A percentile compares a stretch with the other conserved stretches of the same genome.
These are phyloP conservation scores for Spea multiplicata DNA, from an alignment of 2,113 vertebrate species.

Conservation along the genomic window DNA sequence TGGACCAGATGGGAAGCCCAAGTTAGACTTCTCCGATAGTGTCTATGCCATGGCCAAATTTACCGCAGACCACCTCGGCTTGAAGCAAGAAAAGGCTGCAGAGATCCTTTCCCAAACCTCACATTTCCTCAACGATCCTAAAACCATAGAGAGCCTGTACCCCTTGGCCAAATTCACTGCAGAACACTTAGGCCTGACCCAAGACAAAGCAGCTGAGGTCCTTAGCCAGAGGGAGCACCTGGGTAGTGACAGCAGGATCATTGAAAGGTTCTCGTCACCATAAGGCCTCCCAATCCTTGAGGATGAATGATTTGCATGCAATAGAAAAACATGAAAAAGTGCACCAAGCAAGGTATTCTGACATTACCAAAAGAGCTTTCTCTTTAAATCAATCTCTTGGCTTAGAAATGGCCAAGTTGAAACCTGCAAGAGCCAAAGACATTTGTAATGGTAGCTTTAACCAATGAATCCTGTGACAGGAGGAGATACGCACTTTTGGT, in stretches of 20 bases:
- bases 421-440: constrained; percentile 14
- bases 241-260: constrained; percentile 76
- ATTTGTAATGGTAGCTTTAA: constrained; percentile 8
- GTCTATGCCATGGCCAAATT: constrained; percentile 93
- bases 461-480: constrained; percentile 9
- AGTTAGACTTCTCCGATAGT: constrained; percentile 88
- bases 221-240: constrained; percentile 76
- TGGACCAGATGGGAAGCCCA: constrained; percentile 74
- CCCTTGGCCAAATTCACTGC: constrained; percentile 90
- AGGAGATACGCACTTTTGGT: constrained; percentile 8
- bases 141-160: constrained; percentile 90
- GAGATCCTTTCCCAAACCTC: constrained; percentile 89
- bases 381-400: neutral
- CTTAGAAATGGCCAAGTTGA: neutral
- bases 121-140: constrained; percentile 87
- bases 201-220: constrained; percentile 87
- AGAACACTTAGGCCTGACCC: constrained; percentile 85
- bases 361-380: neutral
- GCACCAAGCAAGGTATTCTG: neutral
- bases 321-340: neutral
- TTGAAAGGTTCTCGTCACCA: constrained; percentile 90
- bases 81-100: constrained; percentile 90
- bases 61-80: constrained; percentile 86
- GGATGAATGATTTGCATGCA: constrained; percentile 33
- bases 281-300: constrained; percentile 58